phyloP scores from a whole-genome alignment of 2,888 invertebrate genomes.

The Synergus gifuensis region DNA sequence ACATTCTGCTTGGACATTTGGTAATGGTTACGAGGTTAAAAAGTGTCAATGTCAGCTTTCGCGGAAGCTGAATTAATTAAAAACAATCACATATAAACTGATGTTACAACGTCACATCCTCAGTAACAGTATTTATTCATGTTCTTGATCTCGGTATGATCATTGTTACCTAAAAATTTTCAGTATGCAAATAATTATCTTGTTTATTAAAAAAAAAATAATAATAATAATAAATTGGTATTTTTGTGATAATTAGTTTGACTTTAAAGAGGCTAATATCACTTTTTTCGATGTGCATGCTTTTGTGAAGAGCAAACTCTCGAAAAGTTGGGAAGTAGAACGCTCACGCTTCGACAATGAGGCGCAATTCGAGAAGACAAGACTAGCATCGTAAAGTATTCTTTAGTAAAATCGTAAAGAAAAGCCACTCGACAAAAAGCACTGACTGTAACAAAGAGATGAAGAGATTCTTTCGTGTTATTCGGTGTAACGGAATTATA shows the following conservation, averaged over 20 bases:
- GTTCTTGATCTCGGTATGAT: too few species aligned
- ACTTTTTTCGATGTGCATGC: too few species aligned
- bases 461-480: conserved; percentile 36
- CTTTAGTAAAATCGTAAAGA: conserved; percentile 49
- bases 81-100: background rate
- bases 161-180: too few species aligned
- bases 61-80: background rate
- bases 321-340: background rate
- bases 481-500: background rate
- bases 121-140: too few species aligned
- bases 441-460: conserved; percentile 34
- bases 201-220: too few species aligned
- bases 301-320: too few species aligned
- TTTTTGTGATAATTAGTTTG: too few species aligned
- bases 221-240: too few species aligned
- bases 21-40: background rate
- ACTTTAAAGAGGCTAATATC: too few species aligned
- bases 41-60: conserved; percentile 4
- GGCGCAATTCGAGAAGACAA: conserved; percentile 41
- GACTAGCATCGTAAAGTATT: conserved; percentile 56
- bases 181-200: too few species aligned
- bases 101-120: background rate
- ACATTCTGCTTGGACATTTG: background rate
- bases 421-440: conserved; percentile 50
- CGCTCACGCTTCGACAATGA: background rate